Conservation (phyloP, 2,113 vertebrate genomes). For the Otolemur garnettii region DNA sequence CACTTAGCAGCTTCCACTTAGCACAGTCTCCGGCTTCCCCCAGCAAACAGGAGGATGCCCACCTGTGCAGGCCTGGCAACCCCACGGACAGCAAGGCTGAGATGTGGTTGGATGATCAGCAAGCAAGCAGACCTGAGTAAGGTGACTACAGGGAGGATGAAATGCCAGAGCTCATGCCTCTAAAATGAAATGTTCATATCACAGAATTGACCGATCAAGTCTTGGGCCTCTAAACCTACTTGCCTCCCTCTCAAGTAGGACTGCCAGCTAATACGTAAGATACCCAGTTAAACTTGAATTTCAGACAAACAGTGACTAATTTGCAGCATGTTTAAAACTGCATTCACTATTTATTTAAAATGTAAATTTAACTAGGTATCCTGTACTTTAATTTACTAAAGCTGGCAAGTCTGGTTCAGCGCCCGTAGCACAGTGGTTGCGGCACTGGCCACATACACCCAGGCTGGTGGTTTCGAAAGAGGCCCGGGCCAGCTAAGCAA, state of each 20-base stretch:
- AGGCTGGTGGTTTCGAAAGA: no score
- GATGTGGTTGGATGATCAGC: not conserved
- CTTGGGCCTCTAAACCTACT: not conserved
- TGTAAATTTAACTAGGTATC: not conserved
- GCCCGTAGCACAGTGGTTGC: no score
- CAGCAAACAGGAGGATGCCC: not conserved
- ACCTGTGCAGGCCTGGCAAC: not conserved
- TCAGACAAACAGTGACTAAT: not conserved
- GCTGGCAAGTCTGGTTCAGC: not conserved
- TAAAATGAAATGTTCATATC: not conserved
- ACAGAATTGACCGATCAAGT: no score
- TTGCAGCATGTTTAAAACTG: not conserved
- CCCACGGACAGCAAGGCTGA: not conserved
- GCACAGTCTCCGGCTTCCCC: not conserved
- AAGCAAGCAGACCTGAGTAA: not conserved
- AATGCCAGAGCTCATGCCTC: not conserved
- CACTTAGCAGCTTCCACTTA: not conserved
- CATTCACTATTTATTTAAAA: not conserved
- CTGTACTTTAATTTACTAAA: constrained; percentile 33
- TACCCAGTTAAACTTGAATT: not conserved
- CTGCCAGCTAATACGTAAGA: not conserved
- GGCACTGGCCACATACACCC: no score
- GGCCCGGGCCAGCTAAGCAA: no score
- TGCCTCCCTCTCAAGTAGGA: no score
- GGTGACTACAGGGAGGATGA: not conserved